Conservation (phyloP, 1,140 invertebrate genomes). For the Sycophila sp. region DNA sequence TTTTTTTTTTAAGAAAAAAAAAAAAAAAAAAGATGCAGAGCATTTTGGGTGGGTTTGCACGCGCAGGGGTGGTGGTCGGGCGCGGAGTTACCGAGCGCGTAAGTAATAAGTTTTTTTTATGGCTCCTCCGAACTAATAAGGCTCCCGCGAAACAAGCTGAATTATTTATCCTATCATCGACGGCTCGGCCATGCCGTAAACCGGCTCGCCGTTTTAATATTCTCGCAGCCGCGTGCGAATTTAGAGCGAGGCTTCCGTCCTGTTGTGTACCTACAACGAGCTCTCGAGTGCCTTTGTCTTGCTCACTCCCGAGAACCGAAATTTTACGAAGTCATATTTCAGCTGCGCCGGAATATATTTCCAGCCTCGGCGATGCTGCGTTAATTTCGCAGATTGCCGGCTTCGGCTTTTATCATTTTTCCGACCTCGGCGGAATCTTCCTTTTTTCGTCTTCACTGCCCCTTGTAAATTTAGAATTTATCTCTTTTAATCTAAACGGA, state of each 20-base stretch:
- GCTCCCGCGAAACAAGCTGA: constrained; percentile 55
- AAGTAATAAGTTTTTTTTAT: constrained; percentile 66
- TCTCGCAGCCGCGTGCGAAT: constrained; percentile 44
- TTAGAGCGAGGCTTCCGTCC: constrained; percentile 35
- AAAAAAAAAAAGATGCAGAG: constrained; percentile 9
- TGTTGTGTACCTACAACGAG: not conserved
- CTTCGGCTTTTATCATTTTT: constrained; percentile 32
- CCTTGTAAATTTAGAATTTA: constrained; percentile 21
- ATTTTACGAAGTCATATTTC: constrained; percentile 39
- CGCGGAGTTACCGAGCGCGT: constrained; percentile 40
- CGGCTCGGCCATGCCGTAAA: constrained; percentile 48
- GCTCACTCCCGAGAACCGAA: constrained; percentile 20
- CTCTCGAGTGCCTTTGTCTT: not conserved
- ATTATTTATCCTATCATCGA: constrained; percentile 61
- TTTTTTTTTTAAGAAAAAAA: too few species aligned
- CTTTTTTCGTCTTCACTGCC: not conserved
- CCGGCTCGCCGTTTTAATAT: constrained; percentile 49
- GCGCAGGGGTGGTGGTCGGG: not conserved
- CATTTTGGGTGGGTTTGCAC: not conserved
- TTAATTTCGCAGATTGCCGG: constrained; percentile 35
- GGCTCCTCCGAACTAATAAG: constrained; percentile 62
- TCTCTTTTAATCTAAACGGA: constrained; percentile 6
- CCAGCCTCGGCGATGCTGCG: not conserved
- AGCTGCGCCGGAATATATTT: constrained; percentile 8
- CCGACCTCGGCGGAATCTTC: not conserved